Base-by-base conservation (phyloP, 2,888 invertebrate genomes). In the Andrena minutula region DNA sequence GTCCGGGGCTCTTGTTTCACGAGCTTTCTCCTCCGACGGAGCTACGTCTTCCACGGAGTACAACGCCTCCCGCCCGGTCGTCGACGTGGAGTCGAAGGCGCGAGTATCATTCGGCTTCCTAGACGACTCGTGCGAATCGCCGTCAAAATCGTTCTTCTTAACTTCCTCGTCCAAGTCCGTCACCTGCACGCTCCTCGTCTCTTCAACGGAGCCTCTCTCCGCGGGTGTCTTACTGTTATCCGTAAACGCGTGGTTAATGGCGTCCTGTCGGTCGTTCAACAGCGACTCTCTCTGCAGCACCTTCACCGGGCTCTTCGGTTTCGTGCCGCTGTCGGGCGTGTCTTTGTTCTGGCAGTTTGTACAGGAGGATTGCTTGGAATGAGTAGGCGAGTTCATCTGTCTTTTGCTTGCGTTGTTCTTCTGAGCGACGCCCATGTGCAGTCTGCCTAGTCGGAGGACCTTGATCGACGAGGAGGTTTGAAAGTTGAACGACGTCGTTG, bases 281-380 rank as follows among this genome's bases (percentile, higher is more conserved):
- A 64, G 56, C 2, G 75, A 49, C 74, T 88, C 88, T 2, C 88
- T 76, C 49, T 89, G 88, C 23, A 88, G 53, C 10, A 88, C 89
- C 66, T 90, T 92, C 1, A 92, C 89, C 1, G 90, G 91, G 74
- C 90, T 90, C 63, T 90, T 91, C 56, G 87, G 85, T 53, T 89
- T 91, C 0, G 74, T n/a, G 10, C 79, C 53, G 63, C 82, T 88
- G 35, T 90, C 89, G 0, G 58, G 53, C 4, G 58, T 64, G 2
- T 91, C 88, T 53, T 88, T 89, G 8, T 72, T 75, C 51, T 87
- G 90, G 47, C 82, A 84, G 49, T 83, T 86, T 23, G 71, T 81
- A 69, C 81, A 81, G 35, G 83, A 79, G 61, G 68, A 47, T 53
- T 76, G 84, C 23, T 89, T 89, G 7, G 83, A 66, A 70, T 90